Base-by-base conservation (phyloP, 2,113 vertebrate species). In the Calypte anna region DNA sequence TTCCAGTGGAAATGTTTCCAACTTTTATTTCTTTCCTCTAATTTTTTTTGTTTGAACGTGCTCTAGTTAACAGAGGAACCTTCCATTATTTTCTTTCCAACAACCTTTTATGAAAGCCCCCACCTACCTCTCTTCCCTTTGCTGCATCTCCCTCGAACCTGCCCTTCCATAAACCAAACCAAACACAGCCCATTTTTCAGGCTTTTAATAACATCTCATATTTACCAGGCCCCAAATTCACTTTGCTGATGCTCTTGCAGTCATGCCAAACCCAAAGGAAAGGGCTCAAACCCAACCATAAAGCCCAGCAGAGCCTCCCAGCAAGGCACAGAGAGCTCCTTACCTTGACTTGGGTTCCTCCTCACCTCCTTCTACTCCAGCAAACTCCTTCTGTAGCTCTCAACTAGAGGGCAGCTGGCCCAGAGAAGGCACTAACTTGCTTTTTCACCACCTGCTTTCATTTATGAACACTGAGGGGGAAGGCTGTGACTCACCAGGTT, bases 401-500 rank as follows among this genome's bases (percentile, higher is more conserved):
- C 75, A 53, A 5, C 48, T 25, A 8, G 33, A 12, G 1, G 0
- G 46, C 16, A 58, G 50, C 54, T 57, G 19, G 28, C 54, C 43
- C 64, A 57, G 62, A 51, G 43, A 74, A 63, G 38, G 69, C 33
- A 61, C 44, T 20, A 23, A 6, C 20, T 57, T 38, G 12, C 14
- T 76, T 84, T 33, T 58, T 48, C 77, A 78, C 73, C 55, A 74
- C 54, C 84, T 74, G 61, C 73, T 75, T 79, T 62, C 43, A 10
- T 67, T 84, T 82, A 78, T 38, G 53, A 87, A 59, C 66, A 23
- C 33, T 90, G 79, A 80, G 19, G 74, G 62, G 36, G 72, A 77
- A 91, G 85, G 70, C 75, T 82, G 40, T 88, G 85, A 93, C 72
- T 93, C 90, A 82, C 38, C 67, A 36, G 67, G 82, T 88, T 88